A percentile compares a stretch with the other conserved stretches of the same genome.
These are phyloP conservation scores for Buphagus erythrorhynchus DNA, from an alignment of 2,797 vertebrate species.

Conservation along the genomic window DNA sequence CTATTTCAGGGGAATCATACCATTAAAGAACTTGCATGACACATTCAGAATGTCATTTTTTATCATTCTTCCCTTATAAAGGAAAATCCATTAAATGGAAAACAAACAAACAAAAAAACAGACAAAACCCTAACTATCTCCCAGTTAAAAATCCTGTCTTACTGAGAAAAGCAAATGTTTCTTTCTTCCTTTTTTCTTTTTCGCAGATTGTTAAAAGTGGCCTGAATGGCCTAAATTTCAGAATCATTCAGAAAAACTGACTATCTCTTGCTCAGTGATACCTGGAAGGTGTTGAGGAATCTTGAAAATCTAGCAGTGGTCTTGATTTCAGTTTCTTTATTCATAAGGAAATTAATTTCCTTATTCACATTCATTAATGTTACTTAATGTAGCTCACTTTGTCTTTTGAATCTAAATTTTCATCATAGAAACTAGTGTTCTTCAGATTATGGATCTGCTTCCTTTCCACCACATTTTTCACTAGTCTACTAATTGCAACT, in stretches of 20 bases:
- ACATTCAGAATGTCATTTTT: neutral
- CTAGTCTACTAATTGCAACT: neutral
- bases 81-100: neutral
- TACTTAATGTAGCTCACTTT: neutral
- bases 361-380: neutral
- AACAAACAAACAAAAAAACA: neutral
- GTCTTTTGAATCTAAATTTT: neutral
- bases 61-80: neutral
- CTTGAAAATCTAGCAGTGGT: neutral
- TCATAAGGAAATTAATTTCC: neutral
- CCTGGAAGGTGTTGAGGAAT: neutral
- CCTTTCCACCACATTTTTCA: neutral
- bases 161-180: fast-evolving
- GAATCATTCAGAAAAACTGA: neutral
- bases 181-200: neutral
- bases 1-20: neutral
- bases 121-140: fast-evolving
- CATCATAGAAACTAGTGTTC: neutral
- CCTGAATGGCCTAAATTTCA: neutral
- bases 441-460: neutral
- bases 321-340: neutral
- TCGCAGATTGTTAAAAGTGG: neutral
- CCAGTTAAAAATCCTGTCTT: neutral
- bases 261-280: fast-evolving
- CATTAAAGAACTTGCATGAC: neutral